Percentiles rank a stretch among this genome's conserved stretches.
Conservation (phyloP, 1,140 invertebrate genomes). For the Heliconius melpomene region DNA sequence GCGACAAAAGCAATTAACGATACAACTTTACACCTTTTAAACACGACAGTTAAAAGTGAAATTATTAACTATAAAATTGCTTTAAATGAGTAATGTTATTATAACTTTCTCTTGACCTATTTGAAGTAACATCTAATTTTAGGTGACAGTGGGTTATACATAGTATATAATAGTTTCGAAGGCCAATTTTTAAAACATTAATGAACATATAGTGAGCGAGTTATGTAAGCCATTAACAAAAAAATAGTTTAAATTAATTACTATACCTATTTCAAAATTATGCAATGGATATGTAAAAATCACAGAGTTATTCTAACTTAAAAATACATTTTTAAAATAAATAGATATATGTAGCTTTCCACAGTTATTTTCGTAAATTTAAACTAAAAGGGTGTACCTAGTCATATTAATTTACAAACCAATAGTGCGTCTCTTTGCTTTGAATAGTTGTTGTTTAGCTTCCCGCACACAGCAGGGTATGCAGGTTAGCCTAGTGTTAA, state of each 20-base stretch:
- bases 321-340: neutral
- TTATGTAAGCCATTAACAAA: neutral
- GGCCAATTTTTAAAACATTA: neutral
- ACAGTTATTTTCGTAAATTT: neutral
- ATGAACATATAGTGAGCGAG: neutral
- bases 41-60: constrained; percentile 32
- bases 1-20: constrained; percentile 31
- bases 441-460: too few relatives aligned
- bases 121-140: neutral
- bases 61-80: constrained; percentile 26
- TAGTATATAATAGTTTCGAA: neutral
- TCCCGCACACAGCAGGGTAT: too few relatives aligned
- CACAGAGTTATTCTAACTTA: neutral
- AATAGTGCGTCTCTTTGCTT: neutral
- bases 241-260: neutral
- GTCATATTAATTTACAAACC: neutral
- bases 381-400: neutral
- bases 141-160: neutral
- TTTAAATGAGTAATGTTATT: constrained; percentile 13
- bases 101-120: constrained; percentile 4
- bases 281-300: neutral
- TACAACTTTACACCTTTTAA: constrained; percentile 34
- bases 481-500: too few relatives aligned
- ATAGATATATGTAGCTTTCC: too few relatives aligned
- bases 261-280: neutral